These are phyloP conservation scores for Pangasius larnaudii DNA, from an alignment of 2,797 vertebrate species.

Conservation along the genomic window DNA sequence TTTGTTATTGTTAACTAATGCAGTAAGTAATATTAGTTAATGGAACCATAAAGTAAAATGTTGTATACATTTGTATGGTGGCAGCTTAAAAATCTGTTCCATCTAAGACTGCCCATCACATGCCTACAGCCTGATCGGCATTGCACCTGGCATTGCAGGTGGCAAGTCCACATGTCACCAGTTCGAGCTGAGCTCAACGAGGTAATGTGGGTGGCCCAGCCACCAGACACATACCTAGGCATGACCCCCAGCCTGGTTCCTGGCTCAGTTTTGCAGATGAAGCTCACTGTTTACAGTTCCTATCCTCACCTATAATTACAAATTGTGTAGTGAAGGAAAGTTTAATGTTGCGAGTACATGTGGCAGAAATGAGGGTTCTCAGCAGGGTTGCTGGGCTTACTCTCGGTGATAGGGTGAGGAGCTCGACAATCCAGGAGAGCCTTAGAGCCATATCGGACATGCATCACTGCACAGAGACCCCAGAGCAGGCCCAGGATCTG, in stretches of 20 bases:
- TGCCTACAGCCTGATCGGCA: neutral
- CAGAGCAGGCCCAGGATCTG: neutral
- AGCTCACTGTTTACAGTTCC: neutral
- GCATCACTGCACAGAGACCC: neutral
- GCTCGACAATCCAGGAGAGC: neutral
- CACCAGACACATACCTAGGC: neutral
- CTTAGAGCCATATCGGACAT: neutral
- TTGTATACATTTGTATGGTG: neutral
- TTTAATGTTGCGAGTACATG: neutral
- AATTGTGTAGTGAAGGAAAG: neutral
- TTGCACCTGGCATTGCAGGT: neutral
- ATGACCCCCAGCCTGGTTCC: neutral
- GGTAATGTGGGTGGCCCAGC: neutral
- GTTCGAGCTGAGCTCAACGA: neutral
- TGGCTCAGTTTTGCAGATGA: neutral
- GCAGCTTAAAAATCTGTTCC: neutral
- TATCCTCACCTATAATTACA: neutral
- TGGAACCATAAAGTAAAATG: neutral
- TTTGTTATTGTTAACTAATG: neutral
- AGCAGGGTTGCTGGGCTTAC: neutral
- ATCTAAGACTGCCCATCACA: neutral
- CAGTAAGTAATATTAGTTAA: no score
- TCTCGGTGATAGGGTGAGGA: neutral
- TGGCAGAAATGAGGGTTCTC: neutral
- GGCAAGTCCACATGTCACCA: neutral